phyloP scores from a whole-genome alignment of 1,140 invertebrate species.

The Penaeus japonicus region DNA sequence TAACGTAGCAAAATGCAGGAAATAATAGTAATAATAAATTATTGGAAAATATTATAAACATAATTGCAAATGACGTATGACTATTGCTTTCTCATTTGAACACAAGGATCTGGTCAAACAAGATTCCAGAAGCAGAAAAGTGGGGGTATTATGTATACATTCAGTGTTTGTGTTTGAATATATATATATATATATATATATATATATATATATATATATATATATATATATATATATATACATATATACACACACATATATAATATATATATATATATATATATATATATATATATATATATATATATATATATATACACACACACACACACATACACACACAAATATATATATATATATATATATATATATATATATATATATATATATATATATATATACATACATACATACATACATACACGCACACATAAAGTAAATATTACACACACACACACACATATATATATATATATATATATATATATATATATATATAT shows the following conservation, averaged over 20 bases:
- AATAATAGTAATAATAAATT: too few relatives aligned
- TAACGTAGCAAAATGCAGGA: too few relatives aligned
- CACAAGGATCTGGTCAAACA: not conserved
- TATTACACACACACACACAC: too few relatives aligned
- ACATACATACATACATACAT: not conserved
- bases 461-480: too few relatives aligned
- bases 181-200: conserved; percentile 10
- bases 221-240: conserved; percentile 14
- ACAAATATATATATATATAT: not conserved
- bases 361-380: not conserved
- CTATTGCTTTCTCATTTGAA: not conserved
- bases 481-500: not conserved
- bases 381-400: not conserved
- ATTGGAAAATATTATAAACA: too few relatives aligned
- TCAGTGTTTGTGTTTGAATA: not conserved
- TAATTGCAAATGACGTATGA: too few relatives aligned
- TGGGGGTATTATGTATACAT: not conserved
- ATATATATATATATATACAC: not conserved
- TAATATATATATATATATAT: not conserved
- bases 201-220: conserved; percentile 21
- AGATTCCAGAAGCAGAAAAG: not conserved
- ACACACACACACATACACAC: not conserved
- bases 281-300: not conserved
- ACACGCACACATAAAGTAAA: not conserved
- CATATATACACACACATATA: conserved; percentile 1